Base-by-base conservation (phyloP, 1,140 invertebrate genomes). In the honey bee (Apis mellifera) region DNA sequence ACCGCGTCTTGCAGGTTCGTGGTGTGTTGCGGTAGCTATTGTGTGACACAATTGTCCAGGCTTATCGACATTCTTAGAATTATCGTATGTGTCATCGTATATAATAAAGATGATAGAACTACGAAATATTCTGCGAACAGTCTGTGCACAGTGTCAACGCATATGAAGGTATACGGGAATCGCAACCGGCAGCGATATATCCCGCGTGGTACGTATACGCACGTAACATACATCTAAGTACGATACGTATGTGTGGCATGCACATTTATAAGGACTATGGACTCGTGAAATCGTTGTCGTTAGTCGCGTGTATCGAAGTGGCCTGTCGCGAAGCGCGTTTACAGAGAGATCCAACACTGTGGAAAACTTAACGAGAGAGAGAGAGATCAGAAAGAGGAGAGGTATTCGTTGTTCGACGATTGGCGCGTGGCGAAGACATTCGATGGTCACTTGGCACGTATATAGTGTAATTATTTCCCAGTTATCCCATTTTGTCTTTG, bases 181-280 rank as follows among this genome's bases (percentile, higher is more conserved):
- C 60, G 78, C 82, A 79, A 68, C 86, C 84, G 86, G 76, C 79
- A 52, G 42, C 83, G 70, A 82, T 82, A 82, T 84, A 81, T 74
- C 71, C 83, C 83, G 83, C 84, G 84, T 86, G 84, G 84, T 83
- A 86, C 84, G 75, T 78, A 70, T 65, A 78, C 64, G 72, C 60
- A 77, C 68, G 72, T 32, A 75, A 60, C n/a, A 26, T 32, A 19
- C 42, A 77, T 57, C 54, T 50, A 52, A 57, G n/a, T 62, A 19
- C 17, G n/a, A 72, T 50, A 73, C 59, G 60, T 76, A 48, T 23
- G 55, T 64, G 68, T 75, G 42, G 55, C 80, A 52, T 52, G 73
- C 68, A 84, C 66, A 64, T 70, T 76, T 66, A 73, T 52, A 65
- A 74, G 60, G 52, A 42, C n/a, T 23, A 70, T 73, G 81, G 69